Percentiles rank a stretch among this genome's conserved stretches.
phyloP scores from a whole-genome alignment of 2,797 vertebrate species.

The Glyptemys insculpta region DNA sequence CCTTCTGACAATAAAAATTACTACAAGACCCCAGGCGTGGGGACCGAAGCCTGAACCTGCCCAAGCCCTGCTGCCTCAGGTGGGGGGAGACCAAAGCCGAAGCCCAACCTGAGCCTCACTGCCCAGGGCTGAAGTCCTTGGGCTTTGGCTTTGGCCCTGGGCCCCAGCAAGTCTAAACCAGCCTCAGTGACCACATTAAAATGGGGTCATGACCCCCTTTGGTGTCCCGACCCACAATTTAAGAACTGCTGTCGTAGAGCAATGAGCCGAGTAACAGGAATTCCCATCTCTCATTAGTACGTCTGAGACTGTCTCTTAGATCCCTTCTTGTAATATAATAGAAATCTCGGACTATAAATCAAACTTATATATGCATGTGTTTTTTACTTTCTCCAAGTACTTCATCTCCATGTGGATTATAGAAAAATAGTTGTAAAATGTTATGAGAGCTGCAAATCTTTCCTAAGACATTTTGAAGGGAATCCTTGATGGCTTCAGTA shows the following conservation, averaged over 20 bases:
- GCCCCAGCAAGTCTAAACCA: too few relatives aligned
- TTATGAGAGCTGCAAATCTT: background rate
- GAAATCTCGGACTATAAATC: background rate
- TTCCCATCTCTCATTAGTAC: background rate
- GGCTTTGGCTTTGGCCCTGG: too few relatives aligned
- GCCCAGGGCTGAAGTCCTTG: too few relatives aligned
- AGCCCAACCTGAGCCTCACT: too few relatives aligned
- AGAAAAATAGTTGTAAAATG: background rate
- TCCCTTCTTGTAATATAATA: background rate
- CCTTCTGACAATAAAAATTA: too few relatives aligned
- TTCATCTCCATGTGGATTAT: background rate
- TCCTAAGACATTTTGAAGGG: background rate
- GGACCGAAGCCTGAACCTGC: too few relatives aligned
- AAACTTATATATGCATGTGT: background rate
- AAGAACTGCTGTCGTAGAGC: background rate
- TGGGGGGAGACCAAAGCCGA: too few relatives aligned
- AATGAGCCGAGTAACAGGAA: background rate
- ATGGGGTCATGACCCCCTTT: too few relatives aligned
- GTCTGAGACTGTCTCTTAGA: background rate
- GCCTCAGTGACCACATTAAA: too few relatives aligned
- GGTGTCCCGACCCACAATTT: too few relatives aligned
- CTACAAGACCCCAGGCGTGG: too few relatives aligned
- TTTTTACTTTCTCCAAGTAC: background rate
- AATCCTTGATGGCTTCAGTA: background rate
- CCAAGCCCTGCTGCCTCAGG: too few relatives aligned